Evolutionary conservation across 2,113 vertebrate genomes (phyloP).

Genomic region (Podarcis raffonei): DNA sequence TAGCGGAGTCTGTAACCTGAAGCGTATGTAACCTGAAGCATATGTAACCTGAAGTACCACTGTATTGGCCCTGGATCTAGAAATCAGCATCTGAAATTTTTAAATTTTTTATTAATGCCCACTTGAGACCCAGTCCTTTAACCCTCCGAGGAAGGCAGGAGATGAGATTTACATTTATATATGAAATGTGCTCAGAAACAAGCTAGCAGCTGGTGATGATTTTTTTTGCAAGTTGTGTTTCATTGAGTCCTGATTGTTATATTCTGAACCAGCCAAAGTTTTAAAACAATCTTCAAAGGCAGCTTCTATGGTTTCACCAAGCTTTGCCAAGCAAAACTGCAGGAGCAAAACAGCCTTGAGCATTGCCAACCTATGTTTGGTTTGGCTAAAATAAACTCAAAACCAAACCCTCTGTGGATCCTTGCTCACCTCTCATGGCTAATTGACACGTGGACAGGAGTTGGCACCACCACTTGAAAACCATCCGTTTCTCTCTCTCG

Average conservation of each 20-base stretch:
- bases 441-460: constrained; percentile 78
- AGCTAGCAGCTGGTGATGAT: not conserved
- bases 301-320: not conserved
- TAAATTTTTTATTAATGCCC: not conserved
- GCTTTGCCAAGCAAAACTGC: not conserved
- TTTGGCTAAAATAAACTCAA: accelerated
- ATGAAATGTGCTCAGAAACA: not conserved
- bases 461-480: constrained; percentile 82
- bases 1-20: too few relatives aligned
- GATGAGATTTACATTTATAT: not conserved
- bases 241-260: not conserved
- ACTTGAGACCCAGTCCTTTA: not conserved
- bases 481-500: constrained; percentile 79
- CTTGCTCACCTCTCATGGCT: constrained; percentile 85
- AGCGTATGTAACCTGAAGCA: too few relatives aligned
- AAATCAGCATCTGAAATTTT: not conserved
- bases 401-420: not conserved
- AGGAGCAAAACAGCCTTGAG: not conserved
- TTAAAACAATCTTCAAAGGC: not conserved
- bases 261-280: not conserved
- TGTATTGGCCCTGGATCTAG: not conserved
- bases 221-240: too few relatives aligned
- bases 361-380: accelerated
- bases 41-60: too few relatives aligned
- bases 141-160: not conserved